Evolutionary conservation across 1,140 invertebrate genomes (phyloP), one percentile per base, ranked within the genome.

Genomic region (Drosophila teissieri): DNA sequence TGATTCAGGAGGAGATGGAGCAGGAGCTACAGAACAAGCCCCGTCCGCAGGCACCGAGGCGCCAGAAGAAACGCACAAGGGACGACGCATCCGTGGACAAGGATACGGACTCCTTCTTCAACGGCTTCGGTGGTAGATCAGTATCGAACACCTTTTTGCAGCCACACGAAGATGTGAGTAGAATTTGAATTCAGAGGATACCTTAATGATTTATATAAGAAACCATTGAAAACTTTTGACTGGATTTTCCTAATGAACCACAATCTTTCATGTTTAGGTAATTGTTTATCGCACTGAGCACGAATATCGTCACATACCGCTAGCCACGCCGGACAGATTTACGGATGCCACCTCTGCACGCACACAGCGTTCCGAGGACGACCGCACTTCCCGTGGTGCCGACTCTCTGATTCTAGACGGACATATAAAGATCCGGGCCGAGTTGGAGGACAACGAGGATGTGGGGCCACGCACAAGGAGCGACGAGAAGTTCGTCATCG

Each of bases 301-400:
- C 69, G 94, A 94, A 85, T 95, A 95, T 88, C 82, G 77, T 82
- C 93, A 93, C 46, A 93, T 94, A 73, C 94, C 94, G 68, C 93
- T 93, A 75, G 91, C 92, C 42, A 92, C 93, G 68, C 85, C 85
- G 76, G 88, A 81, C 51, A 91, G 83, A 64, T 93, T 93, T 91
- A 60, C 93, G 92, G 78, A 92, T 92, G 34, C 68, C 88, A 17
- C 78, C 90, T 61, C 91, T 92, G 67, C 92, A 64, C 67, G 92
- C 64, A 58, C 73, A 15, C 83, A 73, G 45, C 83, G 93, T 73
- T 93, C 94, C 34, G 95, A 95, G 0, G 95, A 96, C 54, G 95
- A 96, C 60, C 93, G 95, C 17, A 95, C 95, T 2, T 96, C 95
- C 0, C 94, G 94, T 58, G 95, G 95, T 1, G 95, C 95, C 4